phyloP scores from a whole-genome alignment of 1,140 invertebrate genomes.

The Drosophila biarmipes region DNA sequence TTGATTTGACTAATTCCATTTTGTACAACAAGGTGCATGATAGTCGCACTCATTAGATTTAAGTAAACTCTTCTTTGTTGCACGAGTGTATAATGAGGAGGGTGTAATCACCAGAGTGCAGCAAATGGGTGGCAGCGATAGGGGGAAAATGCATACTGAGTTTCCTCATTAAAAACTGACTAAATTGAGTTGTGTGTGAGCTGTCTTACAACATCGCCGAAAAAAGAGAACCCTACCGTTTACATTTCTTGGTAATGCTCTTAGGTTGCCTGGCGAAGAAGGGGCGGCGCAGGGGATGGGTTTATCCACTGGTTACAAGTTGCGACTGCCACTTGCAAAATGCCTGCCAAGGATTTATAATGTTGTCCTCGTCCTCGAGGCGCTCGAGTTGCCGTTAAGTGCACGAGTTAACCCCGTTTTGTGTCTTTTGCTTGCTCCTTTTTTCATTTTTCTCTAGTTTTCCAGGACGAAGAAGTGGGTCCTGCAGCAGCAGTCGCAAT shows the following conservation, averaged over 20 bases:
- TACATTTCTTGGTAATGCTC: constrained; percentile 50
- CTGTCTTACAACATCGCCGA: constrained; percentile 51
- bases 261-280: constrained; percentile 22
- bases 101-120: constrained; percentile 7
- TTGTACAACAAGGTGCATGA: background rate
- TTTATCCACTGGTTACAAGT: constrained; percentile 43
- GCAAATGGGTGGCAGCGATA: constrained; percentile 15
- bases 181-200: constrained; percentile 74
- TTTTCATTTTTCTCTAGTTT: background rate
- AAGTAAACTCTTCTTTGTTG: background rate
- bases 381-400: constrained; percentile 77
- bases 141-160: constrained; percentile 36
- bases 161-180: constrained; percentile 79
- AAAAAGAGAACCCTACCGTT: constrained; percentile 27
- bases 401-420: constrained; percentile 81
- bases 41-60: too few species aligned
- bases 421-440: constrained; percentile 29
- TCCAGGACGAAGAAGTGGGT: constrained; percentile 12
- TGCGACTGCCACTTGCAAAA: constrained; percentile 76
- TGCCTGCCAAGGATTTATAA: constrained; percentile 79
- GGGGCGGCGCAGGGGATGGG: background rate
- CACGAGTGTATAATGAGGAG: constrained; percentile 11
- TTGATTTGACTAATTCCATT: too few species aligned
- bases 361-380: constrained; percentile 78
- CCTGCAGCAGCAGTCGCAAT: constrained; percentile 11